A percentile compares a stretch with the other conserved stretches of the same genome.
These are phyloP conservation scores for Sylvicapra grimmia DNA, from an alignment of 2,113 vertebrate genomes.

Conservation along the genomic window DNA sequence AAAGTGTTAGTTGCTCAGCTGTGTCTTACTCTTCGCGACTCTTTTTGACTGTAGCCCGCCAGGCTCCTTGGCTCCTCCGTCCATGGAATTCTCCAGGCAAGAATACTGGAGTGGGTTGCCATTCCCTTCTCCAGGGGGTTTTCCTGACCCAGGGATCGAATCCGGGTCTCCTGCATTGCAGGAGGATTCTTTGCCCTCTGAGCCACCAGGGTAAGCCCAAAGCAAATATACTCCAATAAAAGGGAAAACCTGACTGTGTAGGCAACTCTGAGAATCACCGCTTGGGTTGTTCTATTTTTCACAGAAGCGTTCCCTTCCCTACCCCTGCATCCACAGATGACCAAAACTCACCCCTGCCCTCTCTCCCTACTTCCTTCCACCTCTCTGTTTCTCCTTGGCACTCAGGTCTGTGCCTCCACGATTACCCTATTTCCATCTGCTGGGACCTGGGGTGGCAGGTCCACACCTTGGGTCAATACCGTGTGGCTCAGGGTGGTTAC, in stretches of 20 bases:
- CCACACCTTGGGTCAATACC: too few relatives aligned
- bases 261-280: not conserved
- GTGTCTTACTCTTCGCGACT: not conserved
- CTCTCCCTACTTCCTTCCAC: not conserved
- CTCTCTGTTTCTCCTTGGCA: not conserved
- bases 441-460: not conserved
- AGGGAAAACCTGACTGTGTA: not conserved
- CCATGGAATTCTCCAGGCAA: not conserved
- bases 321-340: not conserved
- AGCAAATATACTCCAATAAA: not conserved
- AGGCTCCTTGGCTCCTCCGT: not conserved
- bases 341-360: not conserved
- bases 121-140: not conserved
- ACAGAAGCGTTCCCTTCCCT: not conserved
- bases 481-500: not conserved
- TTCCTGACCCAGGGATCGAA: not conserved
- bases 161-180: not conserved
- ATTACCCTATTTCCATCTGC: not conserved
- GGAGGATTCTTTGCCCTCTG: not conserved
- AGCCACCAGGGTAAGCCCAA: not conserved
- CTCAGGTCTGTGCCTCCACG: accelerated
- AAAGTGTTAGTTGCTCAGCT: not conserved
- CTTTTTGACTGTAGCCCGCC: not conserved
- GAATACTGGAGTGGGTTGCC: not conserved
- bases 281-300: not conserved